Evolutionary conservation across 2,113 vertebrate species (phyloP), one percentile per base, ranked within the genome.

Genomic region (Amphiprion percula): DNA sequence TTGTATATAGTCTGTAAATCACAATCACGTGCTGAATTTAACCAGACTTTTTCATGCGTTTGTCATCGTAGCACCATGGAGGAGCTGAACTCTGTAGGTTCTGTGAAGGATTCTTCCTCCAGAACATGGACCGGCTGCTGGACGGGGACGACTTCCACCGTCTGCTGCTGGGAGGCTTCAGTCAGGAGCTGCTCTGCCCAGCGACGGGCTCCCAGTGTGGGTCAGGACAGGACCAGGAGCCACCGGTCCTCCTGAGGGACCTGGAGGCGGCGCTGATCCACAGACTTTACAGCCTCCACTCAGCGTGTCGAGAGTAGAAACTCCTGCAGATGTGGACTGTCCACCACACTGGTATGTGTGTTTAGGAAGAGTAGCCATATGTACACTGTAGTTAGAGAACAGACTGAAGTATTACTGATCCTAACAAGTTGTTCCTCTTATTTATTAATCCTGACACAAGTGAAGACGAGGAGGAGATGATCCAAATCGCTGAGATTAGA

Each of bases 71-170:
- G 97, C 95, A 91, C 15, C 94, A 95, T 82, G 95, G 95, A 0
- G 96, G 95, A 0, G 86, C 91, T 0, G 96, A 97, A 6, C 95
- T 99, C 26, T 91, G 91, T 68, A 87, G 94, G 0, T 98, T 96
- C 68, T 97, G 96, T 0, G 95, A 98, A 54, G 96, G 96, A 50
- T 99, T 97, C 94, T 98, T 99, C 93, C 95, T 99, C 58, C 94
- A 97, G 86, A 96, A 97, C 92, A 96, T 98, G 96, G 92, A 90
- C 24, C 86, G 73, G 2, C 92, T 98, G 11, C 91, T 98, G 55
- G 95, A 96, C 47, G 91, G 94, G 71, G 96, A 96, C 61, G 93
- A 96, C 0, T 99, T 98, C 92, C 95, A 94, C 64, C 95, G 96
- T 85, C 95, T 97, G 50, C 94, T 98, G 83, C 95, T 97, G 2